phyloP scores from a whole-genome alignment of 2,888 invertebrate genomes.

The Syritta pipiens region DNA sequence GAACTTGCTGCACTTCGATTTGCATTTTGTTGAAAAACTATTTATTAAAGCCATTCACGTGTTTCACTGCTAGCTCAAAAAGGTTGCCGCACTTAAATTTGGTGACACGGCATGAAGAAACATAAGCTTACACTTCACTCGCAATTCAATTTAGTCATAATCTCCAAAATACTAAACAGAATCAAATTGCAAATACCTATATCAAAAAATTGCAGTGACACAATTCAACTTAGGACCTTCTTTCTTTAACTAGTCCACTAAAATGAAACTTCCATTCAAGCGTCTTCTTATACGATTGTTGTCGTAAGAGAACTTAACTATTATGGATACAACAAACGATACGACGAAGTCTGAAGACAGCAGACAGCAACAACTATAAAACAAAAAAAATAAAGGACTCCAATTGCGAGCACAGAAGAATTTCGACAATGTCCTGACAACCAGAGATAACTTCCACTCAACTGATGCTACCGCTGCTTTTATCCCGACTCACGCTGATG shows the following conservation, averaged over 20 bases:
- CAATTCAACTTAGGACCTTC: conserved; percentile 28
- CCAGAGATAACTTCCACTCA: conserved; percentile 47
- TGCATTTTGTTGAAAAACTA: no score
- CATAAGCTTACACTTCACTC: no score
- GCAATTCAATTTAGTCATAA: neutral
- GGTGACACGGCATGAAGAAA: no score
- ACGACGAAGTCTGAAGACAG: no score
- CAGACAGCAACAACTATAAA: conserved; percentile 36
- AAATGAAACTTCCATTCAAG: conserved; percentile 9
- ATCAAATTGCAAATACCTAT: conserved; percentile 50
- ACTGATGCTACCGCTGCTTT: conserved; percentile 38
- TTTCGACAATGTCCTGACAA: conserved; percentile 43
- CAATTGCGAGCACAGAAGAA: conserved; percentile 14
- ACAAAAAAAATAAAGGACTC: conserved; percentile 35
- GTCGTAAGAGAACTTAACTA: conserved; percentile 35
- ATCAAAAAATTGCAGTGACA: conserved; percentile 35
- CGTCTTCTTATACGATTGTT: conserved; percentile 20
- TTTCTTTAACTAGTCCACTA: conserved; percentile 4
- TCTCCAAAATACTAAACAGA: conserved; percentile 3
- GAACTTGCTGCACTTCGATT: no score
- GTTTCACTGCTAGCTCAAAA: no score
- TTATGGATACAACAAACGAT: conserved; percentile 14
- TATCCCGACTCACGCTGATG: no score
- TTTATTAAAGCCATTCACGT: no score
- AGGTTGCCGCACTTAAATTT: no score